Percentiles rank a stretch among this genome's conserved stretches.
These are phyloP conservation scores for Dicerorhinus sumatrensis DNA, from an alignment of 2,113 vertebrate genomes.

Conservation along the genomic window DNA sequence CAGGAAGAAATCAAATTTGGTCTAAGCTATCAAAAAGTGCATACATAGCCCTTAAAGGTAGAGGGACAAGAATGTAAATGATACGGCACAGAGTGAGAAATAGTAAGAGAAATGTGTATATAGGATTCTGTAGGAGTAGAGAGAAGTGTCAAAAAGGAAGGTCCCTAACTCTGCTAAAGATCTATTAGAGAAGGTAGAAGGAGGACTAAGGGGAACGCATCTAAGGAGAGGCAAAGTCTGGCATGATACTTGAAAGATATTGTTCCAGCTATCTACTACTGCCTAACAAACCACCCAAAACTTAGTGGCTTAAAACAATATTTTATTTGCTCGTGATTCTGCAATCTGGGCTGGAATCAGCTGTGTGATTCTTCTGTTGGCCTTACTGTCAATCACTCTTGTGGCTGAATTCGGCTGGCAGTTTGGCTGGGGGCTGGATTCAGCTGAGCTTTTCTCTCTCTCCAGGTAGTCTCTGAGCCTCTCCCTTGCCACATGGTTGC, in stretches of 20 bases:
- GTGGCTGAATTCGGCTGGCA: background rate
- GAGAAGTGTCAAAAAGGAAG: background rate
- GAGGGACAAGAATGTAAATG: background rate
- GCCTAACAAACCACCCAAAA: background rate
- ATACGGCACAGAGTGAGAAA: background rate
- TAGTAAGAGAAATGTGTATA: background rate
- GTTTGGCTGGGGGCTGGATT: background rate
- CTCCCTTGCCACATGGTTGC: background rate
- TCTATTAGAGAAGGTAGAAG: background rate
- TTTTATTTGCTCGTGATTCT: conserved; percentile 27
- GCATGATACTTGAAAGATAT: background rate
- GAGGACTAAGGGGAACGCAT: background rate
- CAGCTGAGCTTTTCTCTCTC: background rate
- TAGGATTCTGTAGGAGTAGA: background rate
- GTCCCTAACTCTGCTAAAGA: background rate
- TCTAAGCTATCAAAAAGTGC: background rate
- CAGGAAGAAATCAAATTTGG: background rate
- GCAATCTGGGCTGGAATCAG: background rate
- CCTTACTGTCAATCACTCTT: background rate
- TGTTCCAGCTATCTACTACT: background rate
- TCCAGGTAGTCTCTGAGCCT: background rate
- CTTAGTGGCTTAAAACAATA: background rate
- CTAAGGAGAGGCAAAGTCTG: background rate
- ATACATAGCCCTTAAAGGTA: background rate
- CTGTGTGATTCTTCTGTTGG: conserved; percentile 22